phyloP scores from a whole-genome alignment of 2,797 vertebrate species.

The Anabas testudineus region DNA sequence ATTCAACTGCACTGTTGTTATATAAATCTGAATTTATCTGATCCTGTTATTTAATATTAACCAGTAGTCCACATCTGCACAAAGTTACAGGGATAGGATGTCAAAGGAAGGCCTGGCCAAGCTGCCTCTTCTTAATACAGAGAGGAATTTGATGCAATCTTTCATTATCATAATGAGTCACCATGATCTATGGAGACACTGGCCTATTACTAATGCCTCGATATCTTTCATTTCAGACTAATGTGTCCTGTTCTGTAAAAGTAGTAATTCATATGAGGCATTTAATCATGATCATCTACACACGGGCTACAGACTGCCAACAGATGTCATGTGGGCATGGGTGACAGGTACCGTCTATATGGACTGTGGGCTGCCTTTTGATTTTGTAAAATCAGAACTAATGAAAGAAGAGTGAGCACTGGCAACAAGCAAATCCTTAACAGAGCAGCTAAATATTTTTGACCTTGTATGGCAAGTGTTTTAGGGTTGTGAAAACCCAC shows the following conservation, averaged over 20 bases:
- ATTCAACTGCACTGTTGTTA: conserved; percentile 10
- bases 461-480: neutral
- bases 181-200: no score
- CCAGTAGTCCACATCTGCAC: neutral
- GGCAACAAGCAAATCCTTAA: neutral
- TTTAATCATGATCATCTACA: neutral
- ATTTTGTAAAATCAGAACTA: conserved; percentile 1
- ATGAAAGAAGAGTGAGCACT: neutral
- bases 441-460: neutral
- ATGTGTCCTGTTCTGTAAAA: neutral
- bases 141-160: conserved; percentile 14
- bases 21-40: conserved; percentile 43
- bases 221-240: conserved; percentile 6
- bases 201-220: neutral
- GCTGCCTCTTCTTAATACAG: conserved; percentile 3
- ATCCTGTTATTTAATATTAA: conserved; percentile 25
- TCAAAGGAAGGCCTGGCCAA: neutral
- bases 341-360: neutral
- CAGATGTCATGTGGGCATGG: conserved; percentile 2
- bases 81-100: neutral
- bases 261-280: neutral
- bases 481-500: conserved; percentile 41
- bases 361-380: neutral
- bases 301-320: neutral
- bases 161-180: neutral